Base-by-base conservation (phyloP, 2,888 invertebrate genomes). In the Zelleria hepariella region DNA sequence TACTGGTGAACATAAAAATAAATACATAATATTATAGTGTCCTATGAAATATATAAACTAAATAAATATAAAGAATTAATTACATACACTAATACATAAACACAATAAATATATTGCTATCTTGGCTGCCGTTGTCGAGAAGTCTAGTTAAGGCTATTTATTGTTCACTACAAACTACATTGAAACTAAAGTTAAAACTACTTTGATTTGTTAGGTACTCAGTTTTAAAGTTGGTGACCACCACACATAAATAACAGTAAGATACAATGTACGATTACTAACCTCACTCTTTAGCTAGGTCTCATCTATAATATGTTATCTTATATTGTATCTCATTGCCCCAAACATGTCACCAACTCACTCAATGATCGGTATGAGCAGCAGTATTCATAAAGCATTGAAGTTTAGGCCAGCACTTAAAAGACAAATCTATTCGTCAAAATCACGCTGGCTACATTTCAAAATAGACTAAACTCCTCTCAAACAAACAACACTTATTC, bases 401-500 rank as follows among this genome's bases (percentile, higher is more conserved):
- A n/a, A n/a, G n/a, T n/a, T n/a, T n/a, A n/a, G n/a, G n/a, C n/a
- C n/a, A n/a, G n/a, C n/a, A n/a, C n/a, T n/a, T n/a, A n/a, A n/a
- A n/a, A n/a, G n/a, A n/a, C n/a, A n/a, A n/a, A n/a, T n/a, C n/a
- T 42, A 4, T 42, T 4, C 1, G 32, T 2, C 15, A 42, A 10
- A 1, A 42, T 42, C 32, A 1, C 10, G 15, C 15, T 15, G 15
- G 15, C 32, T 42, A 42, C 4, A 42, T 42, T 42, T 10, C 15
- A 42, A 42, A 42, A 5, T 42, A 15, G 32, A 42, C 32, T 42
- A 42, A 0, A 42, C 32, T 42, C 15, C 32, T 42, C 32, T n/a
- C n/a, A n/a, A n/a, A n/a, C n/a, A n/a, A n/a, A n/a, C n/a, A 56
- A 7, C 7, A 51, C 24, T 66, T 65, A 78, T 62, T 74, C 72